Percentiles rank a stretch among this genome's conserved stretches.
phyloP scores from a whole-genome alignment of 2,888 invertebrate genomes.

The Philaethria dido region DNA sequence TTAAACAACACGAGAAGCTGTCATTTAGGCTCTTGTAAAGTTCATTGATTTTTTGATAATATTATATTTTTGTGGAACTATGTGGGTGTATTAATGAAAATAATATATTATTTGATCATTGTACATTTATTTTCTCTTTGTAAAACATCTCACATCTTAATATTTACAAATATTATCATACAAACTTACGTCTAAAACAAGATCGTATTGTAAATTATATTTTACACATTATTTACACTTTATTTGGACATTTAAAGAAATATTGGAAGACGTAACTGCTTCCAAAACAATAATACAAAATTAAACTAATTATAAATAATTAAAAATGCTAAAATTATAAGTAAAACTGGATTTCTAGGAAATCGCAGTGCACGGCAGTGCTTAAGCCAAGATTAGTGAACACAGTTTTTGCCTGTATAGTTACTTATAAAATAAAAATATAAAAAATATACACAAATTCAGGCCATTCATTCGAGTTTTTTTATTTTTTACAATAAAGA shows the following conservation, averaged over 20 bases:
- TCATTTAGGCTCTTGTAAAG: conserved; percentile 16
- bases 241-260: conserved; percentile 12
- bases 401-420: conserved; percentile 6
- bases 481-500: not conserved
- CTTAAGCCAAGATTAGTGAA: conserved; percentile 20
- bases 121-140: conserved; percentile 13
- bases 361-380: conserved; percentile 27
- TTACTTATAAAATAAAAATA: conserved; percentile 17
- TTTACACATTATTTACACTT: conserved; percentile 10
- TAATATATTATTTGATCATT: conserved; percentile 10
- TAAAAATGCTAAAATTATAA: conserved; percentile 13
- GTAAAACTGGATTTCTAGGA: conserved; percentile 7
- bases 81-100: conserved; percentile 6
- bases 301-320: conserved; percentile 19
- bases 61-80: conserved; percentile 12
- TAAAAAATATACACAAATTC: conserved; percentile 22
- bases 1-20: not conserved
- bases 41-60: conserved; percentile 17
- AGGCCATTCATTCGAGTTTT: not conserved
- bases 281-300: conserved; percentile 10
- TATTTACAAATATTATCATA: conserved; percentile 17
- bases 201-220: conserved; percentile 12
- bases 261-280: conserved; percentile 8
- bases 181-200: not conserved
- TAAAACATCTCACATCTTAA: not conserved